Evolutionary conservation across 2,888 invertebrate genomes (phyloP).

Genomic region (Dryobotodes eremita): DNA sequence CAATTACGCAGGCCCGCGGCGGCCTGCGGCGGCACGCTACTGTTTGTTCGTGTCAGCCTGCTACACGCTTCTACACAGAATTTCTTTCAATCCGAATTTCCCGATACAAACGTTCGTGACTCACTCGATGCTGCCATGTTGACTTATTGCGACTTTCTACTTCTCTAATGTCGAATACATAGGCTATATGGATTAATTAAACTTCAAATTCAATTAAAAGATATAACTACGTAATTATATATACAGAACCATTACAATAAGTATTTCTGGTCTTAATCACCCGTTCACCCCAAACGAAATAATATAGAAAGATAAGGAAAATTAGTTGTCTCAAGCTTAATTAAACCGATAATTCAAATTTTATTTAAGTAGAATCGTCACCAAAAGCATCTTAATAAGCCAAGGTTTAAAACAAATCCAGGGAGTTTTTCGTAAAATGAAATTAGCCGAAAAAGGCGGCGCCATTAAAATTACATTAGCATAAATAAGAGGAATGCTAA

Average conservation of each 20-base stretch:
- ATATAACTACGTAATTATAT: slow-evolving; percentile 50
- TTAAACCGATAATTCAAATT: slow-evolving; percentile 83
- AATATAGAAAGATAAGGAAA: slow-evolving; percentile 67
- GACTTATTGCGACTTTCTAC: slow-evolving; percentile 69
- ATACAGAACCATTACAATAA: slow-evolving; percentile 54
- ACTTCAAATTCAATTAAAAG: slow-evolving; percentile 67
- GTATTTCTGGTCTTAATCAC: slow-evolving; percentile 66
- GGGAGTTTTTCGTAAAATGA: slow-evolving; percentile 88
- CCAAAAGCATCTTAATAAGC: slow-evolving; percentile 85
- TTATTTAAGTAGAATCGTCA: slow-evolving; percentile 83
- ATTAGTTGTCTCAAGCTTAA: slow-evolving; percentile 69
- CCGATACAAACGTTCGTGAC: slow-evolving; percentile 80
- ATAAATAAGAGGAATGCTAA: slow-evolving; percentile 91
- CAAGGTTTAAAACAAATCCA: slow-evolving; percentile 86
- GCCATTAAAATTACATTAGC: slow-evolving; percentile 91
- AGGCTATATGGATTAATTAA: slow-evolving; percentile 12
- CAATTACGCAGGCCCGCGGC: slow-evolving; percentile 69
- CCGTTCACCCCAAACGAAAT: slow-evolving; percentile 59
- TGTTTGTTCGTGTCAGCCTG: slow-evolving; percentile 73
- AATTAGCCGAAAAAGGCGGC: slow-evolving; percentile 89
- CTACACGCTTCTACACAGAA: slow-evolving; percentile 71
- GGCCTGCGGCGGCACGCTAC: slow-evolving; percentile 58
- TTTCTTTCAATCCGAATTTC: slow-evolving; percentile 84
- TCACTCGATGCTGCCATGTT: slow-evolving; percentile 72
- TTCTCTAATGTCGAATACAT: slow-evolving; percentile 16